Evolutionary conservation across 2,888 invertebrate genomes (phyloP).

Genomic region (Melinaea menophilus): DNA sequence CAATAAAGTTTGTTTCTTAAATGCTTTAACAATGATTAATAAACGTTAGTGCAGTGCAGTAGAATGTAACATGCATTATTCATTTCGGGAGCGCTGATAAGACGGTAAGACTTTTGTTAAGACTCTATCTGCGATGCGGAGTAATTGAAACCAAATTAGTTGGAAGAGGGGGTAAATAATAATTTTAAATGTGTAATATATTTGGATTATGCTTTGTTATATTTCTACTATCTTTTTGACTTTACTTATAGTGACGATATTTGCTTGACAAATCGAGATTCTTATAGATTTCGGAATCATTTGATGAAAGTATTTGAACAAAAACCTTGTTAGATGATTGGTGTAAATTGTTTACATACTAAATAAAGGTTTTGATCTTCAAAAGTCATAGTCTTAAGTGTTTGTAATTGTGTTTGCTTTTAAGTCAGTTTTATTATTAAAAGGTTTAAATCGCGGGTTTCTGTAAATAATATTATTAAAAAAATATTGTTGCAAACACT

Average conservation of each 20-base stretch:
- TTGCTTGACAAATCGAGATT: too few relatives aligned
- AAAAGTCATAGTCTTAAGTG: not conserved
- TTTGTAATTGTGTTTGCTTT: slow-evolving; percentile 3
- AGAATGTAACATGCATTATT: slow-evolving; percentile 1
- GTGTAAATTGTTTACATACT: too few relatives aligned
- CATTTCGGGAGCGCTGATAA: not conserved
- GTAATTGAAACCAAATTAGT: not conserved
- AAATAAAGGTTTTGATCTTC: too few relatives aligned
- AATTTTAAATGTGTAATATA: too few relatives aligned
- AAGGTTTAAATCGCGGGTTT: not conserved
- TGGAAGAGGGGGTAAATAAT: not conserved
- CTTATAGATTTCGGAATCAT: too few relatives aligned
- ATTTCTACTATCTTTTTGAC: too few relatives aligned
- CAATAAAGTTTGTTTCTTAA: not conserved
- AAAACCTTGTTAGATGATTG: too few relatives aligned
- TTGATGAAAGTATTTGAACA: too few relatives aligned
- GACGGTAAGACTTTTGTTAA: not conserved
- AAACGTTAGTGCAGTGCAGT: not conserved
- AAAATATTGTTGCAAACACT: too few relatives aligned
- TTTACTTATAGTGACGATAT: too few relatives aligned
- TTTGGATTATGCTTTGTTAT: too few relatives aligned
- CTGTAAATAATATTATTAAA: too few relatives aligned
- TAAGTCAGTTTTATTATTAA: not conserved
- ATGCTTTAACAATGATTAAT: not conserved
- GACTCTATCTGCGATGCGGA: not conserved